Conservation (phyloP, 2,113 vertebrate species). For the Xenus cinereus region DNA sequence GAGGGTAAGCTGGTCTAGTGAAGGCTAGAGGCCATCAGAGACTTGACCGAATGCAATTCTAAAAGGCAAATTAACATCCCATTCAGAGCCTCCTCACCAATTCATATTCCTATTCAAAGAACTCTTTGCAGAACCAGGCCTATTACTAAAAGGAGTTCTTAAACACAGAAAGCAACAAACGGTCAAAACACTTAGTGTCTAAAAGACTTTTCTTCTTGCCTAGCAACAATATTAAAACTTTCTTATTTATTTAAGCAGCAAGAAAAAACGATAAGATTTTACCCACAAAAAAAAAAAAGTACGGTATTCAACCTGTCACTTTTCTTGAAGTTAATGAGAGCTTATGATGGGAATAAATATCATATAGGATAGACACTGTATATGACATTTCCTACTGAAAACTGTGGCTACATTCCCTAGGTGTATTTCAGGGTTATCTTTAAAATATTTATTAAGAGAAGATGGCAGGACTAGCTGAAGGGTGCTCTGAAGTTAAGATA, state of each 20-base stretch:
- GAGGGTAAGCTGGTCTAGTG: neutral
- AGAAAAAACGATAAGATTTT: neutral
- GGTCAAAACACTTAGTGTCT: neutral
- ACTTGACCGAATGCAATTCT: fast-evolving
- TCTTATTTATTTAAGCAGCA: neutral
- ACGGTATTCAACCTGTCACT: neutral
- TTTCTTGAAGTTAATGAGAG: neutral
- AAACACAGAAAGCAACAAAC: neutral
- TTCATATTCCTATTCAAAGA: neutral
- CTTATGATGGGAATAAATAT: neutral
- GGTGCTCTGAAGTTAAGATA: neutral
- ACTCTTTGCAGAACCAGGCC: too few relatives aligned
- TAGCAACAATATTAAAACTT: neutral
- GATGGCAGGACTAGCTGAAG: neutral
- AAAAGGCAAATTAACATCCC: neutral
- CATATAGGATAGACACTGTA: neutral
- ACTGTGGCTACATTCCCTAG: neutral
- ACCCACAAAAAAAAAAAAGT: neutral
- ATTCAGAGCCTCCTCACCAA: neutral
- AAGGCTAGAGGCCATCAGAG: neutral
- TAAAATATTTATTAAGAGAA: neutral
- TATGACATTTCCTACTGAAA: neutral
- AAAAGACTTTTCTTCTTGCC: neutral
- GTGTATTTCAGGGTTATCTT: neutral
- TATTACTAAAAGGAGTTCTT: neutral